Percentiles rank a stretch among this genome's conserved stretches.
These are phyloP conservation scores for Marronus borbonicus DNA, from an alignment of 2,888 invertebrate genomes.

Conservation along the genomic window DNA sequence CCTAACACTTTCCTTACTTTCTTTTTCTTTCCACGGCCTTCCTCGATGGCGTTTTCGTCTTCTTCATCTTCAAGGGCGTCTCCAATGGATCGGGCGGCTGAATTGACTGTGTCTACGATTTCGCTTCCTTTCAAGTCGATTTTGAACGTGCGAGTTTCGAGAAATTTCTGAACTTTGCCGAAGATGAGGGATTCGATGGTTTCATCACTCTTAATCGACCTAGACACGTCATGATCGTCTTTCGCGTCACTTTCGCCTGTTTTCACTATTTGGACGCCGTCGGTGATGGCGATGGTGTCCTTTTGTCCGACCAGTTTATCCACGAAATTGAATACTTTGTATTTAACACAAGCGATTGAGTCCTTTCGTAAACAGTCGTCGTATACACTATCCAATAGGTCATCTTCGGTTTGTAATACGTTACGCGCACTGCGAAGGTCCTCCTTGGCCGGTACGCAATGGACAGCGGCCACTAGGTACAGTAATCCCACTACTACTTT, in stretches of 20 bases:
- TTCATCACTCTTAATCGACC: slow-evolving; percentile 77
- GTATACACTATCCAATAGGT: slow-evolving; percentile 80
- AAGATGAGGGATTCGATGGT: slow-evolving; percentile 83
- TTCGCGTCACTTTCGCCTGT: slow-evolving; percentile 76
- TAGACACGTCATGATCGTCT: slow-evolving; percentile 74
- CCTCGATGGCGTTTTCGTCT: slow-evolving; percentile 75
- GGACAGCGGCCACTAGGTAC: slow-evolving; percentile 70
- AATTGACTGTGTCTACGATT: slow-evolving; percentile 75
- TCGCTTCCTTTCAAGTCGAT: slow-evolving; percentile 85
- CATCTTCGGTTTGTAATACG: slow-evolving; percentile 77
- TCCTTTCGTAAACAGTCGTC: slow-evolving; percentile 83
- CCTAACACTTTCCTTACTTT: slow-evolving; percentile 83
- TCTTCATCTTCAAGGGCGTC: slow-evolving; percentile 79
- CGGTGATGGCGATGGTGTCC: slow-evolving; percentile 80
- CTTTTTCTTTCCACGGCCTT: slow-evolving; percentile 80
- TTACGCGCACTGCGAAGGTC: slow-evolving; percentile 68
- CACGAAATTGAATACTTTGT: slow-evolving; percentile 85
- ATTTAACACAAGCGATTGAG: slow-evolving; percentile 84
- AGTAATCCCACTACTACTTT: slow-evolving; percentile 66
- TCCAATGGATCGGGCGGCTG: slow-evolving; percentile 80
- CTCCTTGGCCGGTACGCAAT: slow-evolving; percentile 75
- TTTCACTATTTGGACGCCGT: slow-evolving; percentile 84
- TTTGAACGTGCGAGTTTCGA: slow-evolving; percentile 85
- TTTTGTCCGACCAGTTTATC: slow-evolving; percentile 84
- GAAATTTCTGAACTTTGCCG: slow-evolving; percentile 82